These are phyloP conservation scores for Sabatieria punctata DNA, from an alignment of 2,888 invertebrate genomes.

Conservation along the genomic window DNA sequence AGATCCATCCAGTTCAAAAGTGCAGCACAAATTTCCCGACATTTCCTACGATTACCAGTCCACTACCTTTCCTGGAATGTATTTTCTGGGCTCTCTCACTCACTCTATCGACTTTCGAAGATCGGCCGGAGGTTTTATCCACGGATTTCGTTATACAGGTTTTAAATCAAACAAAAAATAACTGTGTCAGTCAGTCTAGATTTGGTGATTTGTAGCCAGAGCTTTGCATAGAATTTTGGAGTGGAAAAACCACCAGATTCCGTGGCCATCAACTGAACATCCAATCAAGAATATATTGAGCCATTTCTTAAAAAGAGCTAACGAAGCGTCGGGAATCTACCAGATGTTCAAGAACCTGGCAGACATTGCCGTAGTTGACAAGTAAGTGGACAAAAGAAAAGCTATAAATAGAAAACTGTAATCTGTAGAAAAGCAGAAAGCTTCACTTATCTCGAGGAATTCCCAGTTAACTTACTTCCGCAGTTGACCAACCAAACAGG, in stretches of 20 bases:
- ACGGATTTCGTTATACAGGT: slow-evolving; percentile 38
- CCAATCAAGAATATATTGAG: slow-evolving; percentile 27
- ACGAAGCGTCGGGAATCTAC: slow-evolving; percentile 36
- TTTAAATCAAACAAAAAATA: no score
- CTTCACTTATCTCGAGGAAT: slow-evolving; percentile 33
- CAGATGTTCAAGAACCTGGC: slow-evolving; percentile 37
- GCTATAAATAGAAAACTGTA: background rate
- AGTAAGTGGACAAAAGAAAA: no score
- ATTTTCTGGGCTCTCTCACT: slow-evolving; percentile 33
- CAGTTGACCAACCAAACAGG: slow-evolving; percentile 30
- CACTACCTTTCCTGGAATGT: slow-evolving; percentile 29
- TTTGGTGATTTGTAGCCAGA: slow-evolving; percentile 32
- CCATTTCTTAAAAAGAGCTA: slow-evolving; percentile 32
- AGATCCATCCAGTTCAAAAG: no score
- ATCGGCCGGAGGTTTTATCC: slow-evolving; percentile 38
- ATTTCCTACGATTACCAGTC: no score
- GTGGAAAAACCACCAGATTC: slow-evolving; percentile 30
- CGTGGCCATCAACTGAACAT: slow-evolving; percentile 31
- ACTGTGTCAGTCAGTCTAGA: no score
- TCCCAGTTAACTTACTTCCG: slow-evolving; percentile 32
- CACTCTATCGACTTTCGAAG: slow-evolving; percentile 37
- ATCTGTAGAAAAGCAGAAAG: slow-evolving; percentile 17
- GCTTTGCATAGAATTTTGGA: slow-evolving; percentile 33
- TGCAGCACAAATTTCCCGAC: no score
- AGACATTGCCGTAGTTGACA: slow-evolving; percentile 32